These are phyloP conservation scores for Eulithis prunata DNA, from an alignment of 2,888 invertebrate genomes.

Conservation along the genomic window DNA sequence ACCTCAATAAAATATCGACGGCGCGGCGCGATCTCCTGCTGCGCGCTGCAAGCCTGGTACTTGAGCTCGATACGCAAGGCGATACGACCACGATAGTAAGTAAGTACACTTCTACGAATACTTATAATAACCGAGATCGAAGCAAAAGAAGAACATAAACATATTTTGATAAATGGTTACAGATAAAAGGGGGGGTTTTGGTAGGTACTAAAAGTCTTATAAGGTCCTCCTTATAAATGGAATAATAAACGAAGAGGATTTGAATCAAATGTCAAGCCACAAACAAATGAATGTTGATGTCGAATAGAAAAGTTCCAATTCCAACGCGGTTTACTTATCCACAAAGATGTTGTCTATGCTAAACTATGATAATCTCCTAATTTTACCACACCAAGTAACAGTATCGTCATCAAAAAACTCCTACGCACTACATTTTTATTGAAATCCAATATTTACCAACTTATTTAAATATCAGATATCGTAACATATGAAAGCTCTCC, in stretches of 20 bases:
- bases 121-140: no score
- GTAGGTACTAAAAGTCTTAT: no score
- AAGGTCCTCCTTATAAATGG: no score
- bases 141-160: no score
- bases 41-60: slow-evolving; percentile 51
- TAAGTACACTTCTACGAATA: no score
- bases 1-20: slow-evolving; percentile 66
- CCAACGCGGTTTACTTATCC: not conserved
- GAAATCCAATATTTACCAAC: slow-evolving; percentile 9
- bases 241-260: no score
- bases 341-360: slow-evolving; percentile 11
- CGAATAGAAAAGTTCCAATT: not conserved
- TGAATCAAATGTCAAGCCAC: no score
- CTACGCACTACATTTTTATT: slow-evolving; percentile 18
- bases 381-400: slow-evolving; percentile 14
- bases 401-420: slow-evolving; percentile 18
- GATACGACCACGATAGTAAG: slow-evolving; percentile 19
- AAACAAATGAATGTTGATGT: not conserved
- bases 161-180: no score
- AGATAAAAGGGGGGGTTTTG: no score
- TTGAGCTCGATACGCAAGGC: slow-evolving; percentile 2
- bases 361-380: slow-evolving; percentile 16
- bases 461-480: slow-evolving; percentile 40
- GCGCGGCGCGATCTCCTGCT: slow-evolving; percentile 67
- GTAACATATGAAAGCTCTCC: slow-evolving; percentile 45